Evolutionary conservation across 2,888 invertebrate genomes (phyloP).

Genomic region (Phorcus lineatus): DNA sequence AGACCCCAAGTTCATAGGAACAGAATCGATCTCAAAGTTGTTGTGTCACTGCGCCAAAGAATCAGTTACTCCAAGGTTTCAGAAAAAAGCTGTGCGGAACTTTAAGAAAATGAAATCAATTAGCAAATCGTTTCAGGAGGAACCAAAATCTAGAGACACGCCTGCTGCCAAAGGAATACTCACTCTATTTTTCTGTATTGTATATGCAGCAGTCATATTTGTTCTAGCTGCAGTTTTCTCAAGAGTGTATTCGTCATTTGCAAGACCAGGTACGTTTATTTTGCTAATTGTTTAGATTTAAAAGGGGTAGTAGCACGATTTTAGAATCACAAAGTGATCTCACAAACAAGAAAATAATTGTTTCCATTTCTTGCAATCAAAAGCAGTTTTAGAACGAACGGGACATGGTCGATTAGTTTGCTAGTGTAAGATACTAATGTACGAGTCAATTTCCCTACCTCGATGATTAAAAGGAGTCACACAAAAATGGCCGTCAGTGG

Average conservation of each 20-base stretch:
- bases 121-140: slow-evolving; percentile 1
- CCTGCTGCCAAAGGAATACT: slow-evolving; percentile 23
- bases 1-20: slow-evolving; percentile 1
- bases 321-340: no score
- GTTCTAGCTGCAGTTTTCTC: neutral
- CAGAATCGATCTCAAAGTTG: slow-evolving; percentile 6
- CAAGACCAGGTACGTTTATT: neutral
- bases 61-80: neutral
- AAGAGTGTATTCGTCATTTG: neutral
- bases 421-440: no score
- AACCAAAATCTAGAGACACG: neutral
- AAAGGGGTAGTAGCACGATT: no score
- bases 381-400: no score
- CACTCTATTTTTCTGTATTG: slow-evolving; percentile 21
- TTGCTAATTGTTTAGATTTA: no score
- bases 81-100: slow-evolving; percentile 2
- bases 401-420: no score
- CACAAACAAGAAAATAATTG: no score
- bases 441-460: no score
- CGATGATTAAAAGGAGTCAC: no score
- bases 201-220: slow-evolving; percentile 18
- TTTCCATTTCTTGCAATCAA: no score
- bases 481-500: no score
- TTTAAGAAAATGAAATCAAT: slow-evolving; percentile 17
- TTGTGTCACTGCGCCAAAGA: slow-evolving; percentile 12